These are phyloP conservation scores for Pentamera pediparva DNA, from an alignment of 53 echinoderm and acorn worm species.

Conservation along the genomic window DNA sequence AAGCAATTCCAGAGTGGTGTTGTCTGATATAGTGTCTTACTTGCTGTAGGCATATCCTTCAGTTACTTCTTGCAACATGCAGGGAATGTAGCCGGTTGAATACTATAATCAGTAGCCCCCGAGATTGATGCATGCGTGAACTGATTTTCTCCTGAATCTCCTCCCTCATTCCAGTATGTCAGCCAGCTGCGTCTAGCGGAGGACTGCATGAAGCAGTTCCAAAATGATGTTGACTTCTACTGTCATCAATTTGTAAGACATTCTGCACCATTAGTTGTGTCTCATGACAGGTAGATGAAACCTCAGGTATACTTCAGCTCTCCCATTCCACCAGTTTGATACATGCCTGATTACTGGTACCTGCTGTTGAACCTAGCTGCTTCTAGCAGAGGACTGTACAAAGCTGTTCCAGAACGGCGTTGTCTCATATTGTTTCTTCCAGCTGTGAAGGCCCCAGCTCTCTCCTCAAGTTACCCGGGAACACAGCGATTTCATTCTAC, in stretches of 20 bases:
- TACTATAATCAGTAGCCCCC: not conserved
- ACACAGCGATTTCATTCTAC: not conserved
- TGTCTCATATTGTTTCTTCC: conserved; percentile 27
- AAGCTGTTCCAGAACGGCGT: conserved; percentile 86
- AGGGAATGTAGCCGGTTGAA: not conserved
- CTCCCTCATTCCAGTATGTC: conserved; percentile 57
- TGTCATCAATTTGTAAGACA: too few species aligned
- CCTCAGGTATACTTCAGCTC: too few species aligned
- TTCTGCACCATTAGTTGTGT: too few species aligned
- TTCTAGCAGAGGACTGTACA: conserved; percentile 96
- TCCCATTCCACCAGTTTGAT: not conserved
- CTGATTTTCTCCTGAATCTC: not conserved
- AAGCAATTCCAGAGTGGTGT: too few species aligned
- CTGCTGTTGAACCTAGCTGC: conserved; percentile 91
- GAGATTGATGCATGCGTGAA: not conserved
- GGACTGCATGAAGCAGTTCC: conserved; percentile 97
- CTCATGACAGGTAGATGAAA: too few species aligned
- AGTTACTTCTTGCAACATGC: not conserved
- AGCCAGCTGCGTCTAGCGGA: conserved; percentile 92
- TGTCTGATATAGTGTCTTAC: not conserved
- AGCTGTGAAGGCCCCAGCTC: not conserved
- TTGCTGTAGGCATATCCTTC: not conserved
- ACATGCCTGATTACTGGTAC: not conserved
- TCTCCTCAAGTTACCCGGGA: not conserved
- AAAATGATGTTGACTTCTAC: conserved; percentile 85